These are phyloP conservation scores for Neotoma lepida DNA, from an alignment of 2,113 vertebrate genomes.

Conservation along the genomic window DNA sequence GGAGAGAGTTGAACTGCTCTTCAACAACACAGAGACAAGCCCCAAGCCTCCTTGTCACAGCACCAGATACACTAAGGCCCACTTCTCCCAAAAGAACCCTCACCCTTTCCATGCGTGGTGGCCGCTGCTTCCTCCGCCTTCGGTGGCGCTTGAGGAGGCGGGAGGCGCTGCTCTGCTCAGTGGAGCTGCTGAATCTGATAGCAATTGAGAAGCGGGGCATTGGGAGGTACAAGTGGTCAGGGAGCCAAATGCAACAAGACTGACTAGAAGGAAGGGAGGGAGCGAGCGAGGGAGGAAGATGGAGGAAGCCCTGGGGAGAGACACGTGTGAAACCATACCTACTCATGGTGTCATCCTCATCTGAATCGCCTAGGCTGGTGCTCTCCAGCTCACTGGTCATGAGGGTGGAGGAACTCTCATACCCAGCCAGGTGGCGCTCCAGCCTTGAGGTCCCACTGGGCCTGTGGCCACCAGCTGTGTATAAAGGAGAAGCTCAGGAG, in stretches of 20 bases:
- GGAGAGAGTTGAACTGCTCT: neutral
- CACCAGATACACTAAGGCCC: neutral
- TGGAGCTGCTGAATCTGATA: conserved; percentile 92
- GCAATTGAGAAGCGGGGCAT: neutral
- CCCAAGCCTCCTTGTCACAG: neutral
- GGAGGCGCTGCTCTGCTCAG: conserved; percentile 92
- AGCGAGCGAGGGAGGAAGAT: accelerated
- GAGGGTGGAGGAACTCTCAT: conserved; percentile 92
- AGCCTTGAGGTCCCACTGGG: conserved; percentile 87
- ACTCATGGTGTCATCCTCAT: conserved; percentile 94
- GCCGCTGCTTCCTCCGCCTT: conserved; percentile 92
- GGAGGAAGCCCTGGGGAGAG: neutral
- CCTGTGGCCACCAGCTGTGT: conserved; percentile 82
- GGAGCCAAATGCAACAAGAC: neutral
- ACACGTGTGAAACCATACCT: conserved; percentile 79
- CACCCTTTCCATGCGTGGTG: conserved; percentile 91
- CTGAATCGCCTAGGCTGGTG: conserved; percentile 93
- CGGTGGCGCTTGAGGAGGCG: conserved; percentile 92
- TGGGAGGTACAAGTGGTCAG: neutral
- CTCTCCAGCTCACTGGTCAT: conserved; percentile 95
- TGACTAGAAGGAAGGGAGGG: neutral
- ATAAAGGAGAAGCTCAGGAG: neutral
- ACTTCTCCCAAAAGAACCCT: conserved; percentile 25
- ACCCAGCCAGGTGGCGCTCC: conserved; percentile 92
- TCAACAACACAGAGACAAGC: neutral